A percentile compares a stretch with the other conserved stretches of the same genome.
These are phyloP conservation scores for Parthenolecanium corni DNA, from an alignment of 2,888 invertebrate species.

Conservation along the genomic window DNA sequence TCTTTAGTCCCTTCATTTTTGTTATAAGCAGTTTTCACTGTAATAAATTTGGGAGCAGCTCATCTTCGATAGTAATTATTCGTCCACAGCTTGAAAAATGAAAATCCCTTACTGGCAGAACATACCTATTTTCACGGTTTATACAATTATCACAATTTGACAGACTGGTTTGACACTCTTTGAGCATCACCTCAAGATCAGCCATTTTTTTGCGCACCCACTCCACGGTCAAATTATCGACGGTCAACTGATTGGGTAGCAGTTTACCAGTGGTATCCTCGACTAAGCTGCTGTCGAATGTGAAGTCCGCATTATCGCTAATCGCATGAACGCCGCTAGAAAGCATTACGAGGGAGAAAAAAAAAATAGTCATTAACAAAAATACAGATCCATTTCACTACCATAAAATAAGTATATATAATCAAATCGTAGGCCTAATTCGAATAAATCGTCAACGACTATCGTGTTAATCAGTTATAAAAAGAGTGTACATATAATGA, in stretches of 20 bases:
- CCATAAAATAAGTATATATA: background rate
- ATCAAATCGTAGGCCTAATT: too few relatives aligned
- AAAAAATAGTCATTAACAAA: too few relatives aligned
- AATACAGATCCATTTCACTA: background rate
- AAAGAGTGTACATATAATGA: too few relatives aligned
- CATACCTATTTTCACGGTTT: background rate
- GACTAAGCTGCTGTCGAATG: constrained; percentile 76
- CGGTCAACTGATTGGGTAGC: constrained; percentile 73
- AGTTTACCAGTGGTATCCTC: constrained; percentile 80
- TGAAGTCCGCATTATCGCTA: constrained; percentile 58
- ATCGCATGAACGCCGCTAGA: constrained; percentile 4
- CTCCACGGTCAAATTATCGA: constrained; percentile 85
- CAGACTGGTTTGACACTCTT: constrained; percentile 63
- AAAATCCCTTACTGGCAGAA: too few relatives aligned
- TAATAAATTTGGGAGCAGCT: too few relatives aligned
- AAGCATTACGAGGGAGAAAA: background rate
- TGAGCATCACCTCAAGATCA: constrained; percentile 67
- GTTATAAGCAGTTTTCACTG: too few relatives aligned
- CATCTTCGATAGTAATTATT: too few relatives aligned
- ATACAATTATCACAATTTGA: constrained; percentile 38
- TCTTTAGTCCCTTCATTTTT: too few relatives aligned
- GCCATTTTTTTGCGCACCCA: constrained; percentile 68
- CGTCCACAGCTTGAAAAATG: too few relatives aligned
- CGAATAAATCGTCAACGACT: too few relatives aligned
- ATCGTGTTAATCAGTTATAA: too few relatives aligned